Evolutionary conservation across 2,113 vertebrate genomes (phyloP).

Genomic region (Mastomys coucha): DNA sequence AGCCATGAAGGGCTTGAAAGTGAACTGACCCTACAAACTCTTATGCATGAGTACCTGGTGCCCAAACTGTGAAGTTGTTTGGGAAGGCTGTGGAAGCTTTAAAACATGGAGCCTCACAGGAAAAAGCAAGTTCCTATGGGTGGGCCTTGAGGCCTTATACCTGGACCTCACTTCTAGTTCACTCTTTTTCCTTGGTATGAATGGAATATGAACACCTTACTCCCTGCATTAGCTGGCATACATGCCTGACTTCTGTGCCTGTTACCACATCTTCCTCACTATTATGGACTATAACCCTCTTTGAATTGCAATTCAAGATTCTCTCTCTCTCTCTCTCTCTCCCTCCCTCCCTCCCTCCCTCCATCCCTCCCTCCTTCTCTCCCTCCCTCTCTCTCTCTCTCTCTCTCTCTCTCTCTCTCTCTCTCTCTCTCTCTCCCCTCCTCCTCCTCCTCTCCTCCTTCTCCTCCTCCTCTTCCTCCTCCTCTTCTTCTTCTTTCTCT

Average conservation of each 20-base stretch:
- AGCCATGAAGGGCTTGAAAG: not conserved
- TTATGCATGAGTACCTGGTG: not conserved
- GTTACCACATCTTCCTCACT: not conserved
- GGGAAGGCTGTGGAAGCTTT: not conserved
- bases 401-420: too few species aligned
- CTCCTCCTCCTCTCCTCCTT: too few species aligned
- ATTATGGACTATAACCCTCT: not conserved
- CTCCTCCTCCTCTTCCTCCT: too few species aligned
- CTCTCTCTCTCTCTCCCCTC: too few species aligned
- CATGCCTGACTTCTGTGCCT: not conserved
- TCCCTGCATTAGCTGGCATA: too few species aligned
- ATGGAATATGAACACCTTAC: not conserved
- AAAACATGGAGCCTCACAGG: not conserved
- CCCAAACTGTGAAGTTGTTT: not conserved
- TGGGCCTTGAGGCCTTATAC: not conserved
- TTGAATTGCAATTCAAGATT: not conserved
- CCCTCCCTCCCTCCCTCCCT: too few species aligned
- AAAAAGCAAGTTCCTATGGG: too few species aligned
- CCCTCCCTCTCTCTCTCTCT: too few species aligned
- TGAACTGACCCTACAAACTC: not conserved
- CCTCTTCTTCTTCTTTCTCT: too few species aligned
- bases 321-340: too few species aligned
- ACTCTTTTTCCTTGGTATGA: not conserved
- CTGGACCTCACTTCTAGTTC: not conserved
- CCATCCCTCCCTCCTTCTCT: too few species aligned